Evolutionary conservation across 2,797 vertebrate species (phyloP), one percentile per base, ranked within the genome.

Genomic region (Hypotaenidia okinawae): DNA sequence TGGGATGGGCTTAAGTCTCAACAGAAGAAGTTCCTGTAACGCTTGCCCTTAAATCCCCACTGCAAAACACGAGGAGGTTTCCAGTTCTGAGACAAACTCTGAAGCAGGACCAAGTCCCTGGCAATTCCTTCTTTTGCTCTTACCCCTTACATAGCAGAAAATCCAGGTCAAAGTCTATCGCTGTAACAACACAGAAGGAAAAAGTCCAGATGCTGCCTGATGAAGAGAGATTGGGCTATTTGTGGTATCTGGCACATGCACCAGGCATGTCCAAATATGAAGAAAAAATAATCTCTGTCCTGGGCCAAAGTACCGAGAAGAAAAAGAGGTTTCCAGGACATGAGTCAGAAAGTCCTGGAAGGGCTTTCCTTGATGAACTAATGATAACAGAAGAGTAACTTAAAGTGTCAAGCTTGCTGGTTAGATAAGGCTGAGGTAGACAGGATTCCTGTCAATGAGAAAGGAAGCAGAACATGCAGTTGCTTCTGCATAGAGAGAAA

Each of bases 261-360:
- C 37, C 85, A 84, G 78, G 57, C 87, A 63, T n/a, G 59, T 64
- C 85, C 95, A 93, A 84, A 73, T 64, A 84, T 4, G 80, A 91
- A 86, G 32, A 18, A 39, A 66, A 84, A 35, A 89, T 49, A 57
- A 7, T 52, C 49, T 87, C 77, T 66, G n/a, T 57, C 70, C 69
- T 62, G 64, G 69, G 54, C 84, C 72, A 74, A 68, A 78, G 49
- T 18, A 43, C 61, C 63, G 77, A 86, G 87, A 52, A 62, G 32
- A 23, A 93, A 61, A 61, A 78, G 83, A 81, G 35, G 3, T 63
- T 93, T 94, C 28, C 63, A 94, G 59, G 39, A 70, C 67, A 43
- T 13, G 11, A 82, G 54, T 79, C 49, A 39, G 82, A 87, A 63
- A 61, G 74, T n/a, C 63, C 59, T 70, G 47, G 82, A 49, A 90